Evolutionary conservation across 2,888 invertebrate species (phyloP).

Genomic region (Cryptocephalus primarius): DNA sequence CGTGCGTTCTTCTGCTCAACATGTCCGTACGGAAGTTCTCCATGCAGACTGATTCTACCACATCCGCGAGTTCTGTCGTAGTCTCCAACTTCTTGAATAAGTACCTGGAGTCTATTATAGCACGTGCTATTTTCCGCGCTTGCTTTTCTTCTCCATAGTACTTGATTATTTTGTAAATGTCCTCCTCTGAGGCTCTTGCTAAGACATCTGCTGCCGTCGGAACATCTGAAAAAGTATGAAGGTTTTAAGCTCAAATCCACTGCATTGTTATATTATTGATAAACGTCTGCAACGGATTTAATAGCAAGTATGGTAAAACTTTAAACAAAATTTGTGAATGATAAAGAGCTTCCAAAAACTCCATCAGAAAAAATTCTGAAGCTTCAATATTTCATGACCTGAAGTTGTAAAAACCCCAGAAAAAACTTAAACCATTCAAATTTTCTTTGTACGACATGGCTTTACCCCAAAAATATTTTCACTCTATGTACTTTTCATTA

Average conservation of each 20-base stretch:
- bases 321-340: too few relatives aligned
- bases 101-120: constrained; percentile 70
- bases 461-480: too few relatives aligned
- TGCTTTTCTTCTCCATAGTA: constrained; percentile 85
- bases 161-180: constrained; percentile 75
- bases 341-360: too few relatives aligned
- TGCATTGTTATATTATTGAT: too few relatives aligned
- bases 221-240: constrained; percentile 13
- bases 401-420: too few relatives aligned
- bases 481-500: constrained; percentile 27
- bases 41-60: constrained; percentile 37
- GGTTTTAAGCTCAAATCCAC: not conserved
- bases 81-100: constrained; percentile 55
- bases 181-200: constrained; percentile 64
- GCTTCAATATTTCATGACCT: too few relatives aligned
- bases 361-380: too few relatives aligned
- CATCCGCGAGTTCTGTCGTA: constrained; percentile 66
- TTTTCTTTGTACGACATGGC: too few relatives aligned
- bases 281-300: too few relatives aligned
- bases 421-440: too few relatives aligned
- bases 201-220: constrained; percentile 83
- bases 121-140: constrained; percentile 76
- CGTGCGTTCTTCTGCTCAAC: constrained; percentile 62
- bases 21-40: constrained; percentile 48
- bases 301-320: too few relatives aligned